phyloP scores from a whole-genome alignment of 2,113 vertebrate species.

The Petaurus breviceps region DNA sequence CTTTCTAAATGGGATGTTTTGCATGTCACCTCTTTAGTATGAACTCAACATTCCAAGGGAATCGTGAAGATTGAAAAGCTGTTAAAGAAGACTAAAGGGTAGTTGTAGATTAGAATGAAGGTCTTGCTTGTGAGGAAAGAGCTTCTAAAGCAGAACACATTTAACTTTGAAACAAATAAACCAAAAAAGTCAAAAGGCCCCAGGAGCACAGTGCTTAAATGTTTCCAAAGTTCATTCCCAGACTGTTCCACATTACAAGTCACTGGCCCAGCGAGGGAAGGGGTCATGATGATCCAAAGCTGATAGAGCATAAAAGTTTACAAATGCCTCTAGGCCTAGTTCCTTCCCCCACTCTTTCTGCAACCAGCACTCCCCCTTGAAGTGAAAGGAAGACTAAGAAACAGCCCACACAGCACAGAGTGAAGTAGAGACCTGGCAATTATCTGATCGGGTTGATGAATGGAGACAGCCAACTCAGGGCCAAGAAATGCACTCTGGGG shows the following conservation, averaged over 20 bases:
- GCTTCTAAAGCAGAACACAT: background rate
- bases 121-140: background rate
- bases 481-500: background rate
- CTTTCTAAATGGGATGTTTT: constrained; percentile 33
- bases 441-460: background rate
- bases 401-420: background rate
- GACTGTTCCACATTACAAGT: background rate
- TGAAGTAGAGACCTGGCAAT: background rate
- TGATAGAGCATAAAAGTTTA: background rate
- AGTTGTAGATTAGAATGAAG: background rate
- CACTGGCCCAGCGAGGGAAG: background rate
- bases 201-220: background rate
- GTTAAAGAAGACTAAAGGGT: background rate
- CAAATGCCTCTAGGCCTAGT: background rate
- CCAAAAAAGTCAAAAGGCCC: background rate
- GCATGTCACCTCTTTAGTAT: constrained; percentile 14
- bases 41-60: constrained; percentile 8
- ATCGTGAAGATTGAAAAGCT: constrained; percentile 15
- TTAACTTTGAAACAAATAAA: background rate
- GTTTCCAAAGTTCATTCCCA: background rate
- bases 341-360: background rate
- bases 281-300: background rate
- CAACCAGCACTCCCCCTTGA: background rate
- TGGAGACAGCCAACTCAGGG: background rate
- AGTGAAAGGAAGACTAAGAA: background rate